Evolutionary conservation across 2,888 invertebrate species (phyloP).

Genomic region (Meliscaeva auricollis): DNA sequence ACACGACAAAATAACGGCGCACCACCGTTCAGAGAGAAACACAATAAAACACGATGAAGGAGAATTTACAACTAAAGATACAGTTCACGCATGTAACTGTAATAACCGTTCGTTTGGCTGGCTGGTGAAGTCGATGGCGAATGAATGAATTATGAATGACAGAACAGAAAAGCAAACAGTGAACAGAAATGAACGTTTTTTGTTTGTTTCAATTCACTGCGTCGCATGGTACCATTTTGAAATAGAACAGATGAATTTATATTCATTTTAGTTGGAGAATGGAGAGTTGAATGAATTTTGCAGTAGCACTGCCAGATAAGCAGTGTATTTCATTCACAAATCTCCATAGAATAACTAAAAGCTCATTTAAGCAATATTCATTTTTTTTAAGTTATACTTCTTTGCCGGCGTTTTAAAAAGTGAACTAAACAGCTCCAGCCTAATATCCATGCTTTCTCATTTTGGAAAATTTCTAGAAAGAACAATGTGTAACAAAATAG

Average conservation of each 20-base stretch:
- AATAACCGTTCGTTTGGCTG: conserved; percentile 43
- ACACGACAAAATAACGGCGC: conserved; percentile 16
- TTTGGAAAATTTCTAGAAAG: too few relatives aligned
- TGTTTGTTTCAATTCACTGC: conserved; percentile 2
- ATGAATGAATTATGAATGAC: conserved; percentile 24
- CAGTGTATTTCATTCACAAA: too few relatives aligned
- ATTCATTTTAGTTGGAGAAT: conserved; percentile 7
- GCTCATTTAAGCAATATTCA: too few relatives aligned
- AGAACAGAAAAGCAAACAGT: background rate
- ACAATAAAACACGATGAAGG: conserved; percentile 48
- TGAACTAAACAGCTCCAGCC: too few relatives aligned
- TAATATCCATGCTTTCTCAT: too few relatives aligned
- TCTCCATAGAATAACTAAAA: too few relatives aligned
- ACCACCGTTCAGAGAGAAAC: background rate
- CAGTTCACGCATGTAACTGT: conserved; percentile 48
- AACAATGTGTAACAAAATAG: background rate
- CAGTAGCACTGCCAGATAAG: background rate
- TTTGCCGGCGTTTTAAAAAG: too few relatives aligned
- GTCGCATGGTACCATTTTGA: background rate
- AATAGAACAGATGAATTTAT: background rate
- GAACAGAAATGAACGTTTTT: background rate
- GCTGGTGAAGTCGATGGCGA: background rate
- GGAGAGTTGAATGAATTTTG: conserved; percentile 4
- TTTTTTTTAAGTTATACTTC: too few relatives aligned
- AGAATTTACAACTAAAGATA: conserved; percentile 68